Evolutionary conservation across 1,140 invertebrate species (phyloP).

Genomic region (Lamellibrachia luymesi): DNA sequence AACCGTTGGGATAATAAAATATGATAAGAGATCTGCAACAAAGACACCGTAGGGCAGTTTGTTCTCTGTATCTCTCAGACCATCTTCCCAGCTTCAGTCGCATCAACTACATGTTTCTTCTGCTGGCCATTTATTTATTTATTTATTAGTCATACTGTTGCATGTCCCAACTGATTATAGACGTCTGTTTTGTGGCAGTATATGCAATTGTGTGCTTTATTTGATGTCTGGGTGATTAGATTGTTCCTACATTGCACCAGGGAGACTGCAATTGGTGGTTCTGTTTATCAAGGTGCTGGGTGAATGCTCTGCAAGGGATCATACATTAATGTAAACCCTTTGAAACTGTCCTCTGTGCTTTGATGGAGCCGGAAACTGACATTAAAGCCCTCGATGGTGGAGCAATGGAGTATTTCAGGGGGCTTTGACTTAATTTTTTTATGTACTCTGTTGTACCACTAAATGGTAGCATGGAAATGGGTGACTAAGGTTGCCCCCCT

Average conservation of each 20-base stretch:
- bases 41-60: background rate
- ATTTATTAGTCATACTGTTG: background rate
- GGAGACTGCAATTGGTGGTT: background rate
- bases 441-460: no score
- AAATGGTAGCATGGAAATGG: no score
- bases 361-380: background rate
- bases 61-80: background rate
- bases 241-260: background rate
- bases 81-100: background rate
- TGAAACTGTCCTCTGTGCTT: background rate
- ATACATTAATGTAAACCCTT: background rate
- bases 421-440: no score
- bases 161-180: background rate
- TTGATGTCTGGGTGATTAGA: background rate
- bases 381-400: background rate
- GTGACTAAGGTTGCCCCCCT: no score
- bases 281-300: background rate
- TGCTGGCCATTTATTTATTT: background rate
- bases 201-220: background rate
- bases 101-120: background rate
- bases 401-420: no score
- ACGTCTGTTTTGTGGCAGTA: background rate
- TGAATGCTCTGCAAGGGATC: background rate
- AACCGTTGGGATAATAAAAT: background rate
- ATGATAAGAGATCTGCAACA: background rate